A percentile compares a stretch with the other conserved stretches of the same genome.
phyloP scores from a whole-genome alignment of 2,888 invertebrate species.

The Glaucopsyche alexis region DNA sequence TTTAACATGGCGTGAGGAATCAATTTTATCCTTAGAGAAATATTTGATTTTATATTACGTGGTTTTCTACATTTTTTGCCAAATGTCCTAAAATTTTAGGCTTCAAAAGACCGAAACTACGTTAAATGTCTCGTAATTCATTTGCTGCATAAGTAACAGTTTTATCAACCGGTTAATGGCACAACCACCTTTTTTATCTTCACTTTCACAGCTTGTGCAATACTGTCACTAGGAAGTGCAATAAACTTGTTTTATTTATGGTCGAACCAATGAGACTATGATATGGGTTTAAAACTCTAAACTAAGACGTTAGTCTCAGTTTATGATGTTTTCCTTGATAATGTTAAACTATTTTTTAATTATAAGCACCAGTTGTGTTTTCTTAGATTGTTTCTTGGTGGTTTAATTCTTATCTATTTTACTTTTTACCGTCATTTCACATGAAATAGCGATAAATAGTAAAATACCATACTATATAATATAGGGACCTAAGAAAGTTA shows the following conservation, averaged over 20 bases:
- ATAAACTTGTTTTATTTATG: slow-evolving; percentile 26
- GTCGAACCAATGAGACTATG: slow-evolving; percentile 15
- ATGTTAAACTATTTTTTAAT: background rate
- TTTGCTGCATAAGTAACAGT: background rate
- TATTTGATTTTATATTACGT: background rate
- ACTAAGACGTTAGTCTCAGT: background rate
- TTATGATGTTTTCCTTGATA: background rate
- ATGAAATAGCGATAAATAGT: too few relatives aligned
- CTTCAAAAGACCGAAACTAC: background rate
- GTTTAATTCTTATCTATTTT: too few relatives aligned
- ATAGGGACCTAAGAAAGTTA: too few relatives aligned
- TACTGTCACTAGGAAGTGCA: slow-evolving; percentile 32
- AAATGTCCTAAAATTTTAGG: background rate
- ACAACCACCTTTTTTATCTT: slow-evolving; percentile 38
- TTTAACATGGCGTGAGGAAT: background rate
- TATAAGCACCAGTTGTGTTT: background rate
- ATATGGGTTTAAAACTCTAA: background rate
- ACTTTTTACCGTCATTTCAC: too few relatives aligned
- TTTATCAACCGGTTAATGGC: slow-evolving; percentile 36
- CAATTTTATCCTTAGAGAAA: background rate
- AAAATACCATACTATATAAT: too few relatives aligned
- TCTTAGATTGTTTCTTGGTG: background rate
- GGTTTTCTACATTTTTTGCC: background rate
- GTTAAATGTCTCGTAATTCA: background rate
- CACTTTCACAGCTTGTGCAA: slow-evolving; percentile 41